Percentiles rank a stretch among this genome's conserved stretches.
Evolutionary conservation across 1,140 invertebrate species (phyloP).

Genomic region (Drosophila carrolli): DNA sequence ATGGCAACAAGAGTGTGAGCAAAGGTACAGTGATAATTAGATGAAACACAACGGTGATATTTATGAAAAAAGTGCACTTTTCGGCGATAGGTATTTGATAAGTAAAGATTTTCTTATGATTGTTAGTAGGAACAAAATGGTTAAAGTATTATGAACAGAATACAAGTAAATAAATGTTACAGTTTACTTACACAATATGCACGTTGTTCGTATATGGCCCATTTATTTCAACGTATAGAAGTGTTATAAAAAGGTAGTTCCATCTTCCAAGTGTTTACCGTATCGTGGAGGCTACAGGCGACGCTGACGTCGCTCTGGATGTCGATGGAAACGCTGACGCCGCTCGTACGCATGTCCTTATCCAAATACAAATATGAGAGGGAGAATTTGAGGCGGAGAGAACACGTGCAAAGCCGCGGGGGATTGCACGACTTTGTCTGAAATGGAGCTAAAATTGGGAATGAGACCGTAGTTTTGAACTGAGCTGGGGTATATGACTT

Average conservation of each 20-base stretch:
- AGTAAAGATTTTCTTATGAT: not conserved
- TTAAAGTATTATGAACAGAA: too few relatives aligned
- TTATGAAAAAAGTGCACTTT: too few relatives aligned
- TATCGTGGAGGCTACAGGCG: conserved; percentile 25
- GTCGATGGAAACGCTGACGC: conserved; percentile 49
- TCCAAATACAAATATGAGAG: conserved; percentile 63
- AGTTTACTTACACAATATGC: too few relatives aligned
- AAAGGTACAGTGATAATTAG: not conserved
- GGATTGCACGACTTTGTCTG: conserved; percentile 76
- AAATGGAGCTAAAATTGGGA: conserved; percentile 50
- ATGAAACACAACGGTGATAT: too few relatives aligned
- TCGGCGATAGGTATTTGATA: too few relatives aligned
- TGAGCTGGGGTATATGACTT: conserved; percentile 5
- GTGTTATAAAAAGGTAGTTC: too few relatives aligned
- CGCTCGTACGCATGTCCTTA: conserved; percentile 79
- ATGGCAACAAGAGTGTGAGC: conserved; percentile 41
- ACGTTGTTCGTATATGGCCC: too few relatives aligned
- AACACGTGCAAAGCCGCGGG: conserved; percentile 84
- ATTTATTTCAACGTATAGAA: too few relatives aligned
- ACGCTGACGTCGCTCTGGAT: conserved; percentile 30
- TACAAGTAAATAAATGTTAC: too few relatives aligned
- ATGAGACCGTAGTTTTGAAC: conserved; percentile 10
- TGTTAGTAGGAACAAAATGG: too few relatives aligned
- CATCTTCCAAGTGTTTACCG: not conserved
- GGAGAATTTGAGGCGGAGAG: conserved; percentile 54